Evolutionary conservation across 2,888 invertebrate species (phyloP).

Genomic region (Epinotia ramella): DNA sequence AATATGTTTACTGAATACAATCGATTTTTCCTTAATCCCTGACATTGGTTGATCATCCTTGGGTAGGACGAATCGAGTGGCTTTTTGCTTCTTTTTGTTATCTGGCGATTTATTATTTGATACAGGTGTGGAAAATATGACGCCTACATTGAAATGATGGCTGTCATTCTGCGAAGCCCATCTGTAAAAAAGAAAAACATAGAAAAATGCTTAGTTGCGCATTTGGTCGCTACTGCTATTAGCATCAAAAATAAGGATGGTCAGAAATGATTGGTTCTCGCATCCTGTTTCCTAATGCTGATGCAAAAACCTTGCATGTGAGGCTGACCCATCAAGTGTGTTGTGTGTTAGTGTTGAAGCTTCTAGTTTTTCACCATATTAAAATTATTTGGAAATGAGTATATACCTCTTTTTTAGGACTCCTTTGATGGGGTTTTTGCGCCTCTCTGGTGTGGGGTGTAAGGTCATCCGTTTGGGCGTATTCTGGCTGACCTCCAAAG

Average conservation of each 20-base stretch:
- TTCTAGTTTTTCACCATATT: too few relatives aligned
- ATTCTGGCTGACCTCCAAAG: constrained; percentile 87
- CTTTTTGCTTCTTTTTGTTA: constrained; percentile 78
- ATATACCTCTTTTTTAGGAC: constrained; percentile 86
- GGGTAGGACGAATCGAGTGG: constrained; percentile 87
- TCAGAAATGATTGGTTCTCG: too few relatives aligned
- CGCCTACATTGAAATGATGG: constrained; percentile 86
- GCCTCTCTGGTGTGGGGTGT: constrained; percentile 79
- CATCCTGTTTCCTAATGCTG: too few relatives aligned
- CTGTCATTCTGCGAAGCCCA: constrained; percentile 87
- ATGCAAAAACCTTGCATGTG: too few relatives aligned
- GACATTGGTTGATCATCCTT: constrained; percentile 73
- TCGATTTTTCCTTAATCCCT: constrained; percentile 73
- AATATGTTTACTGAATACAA: constrained; percentile 77
- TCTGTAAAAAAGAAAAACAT: constrained; percentile 58
- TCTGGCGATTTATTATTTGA: constrained; percentile 70
- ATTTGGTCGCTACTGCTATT: too few relatives aligned
- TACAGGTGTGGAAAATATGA: constrained; percentile 93
- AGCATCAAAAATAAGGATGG: too few relatives aligned
- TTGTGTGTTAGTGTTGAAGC: too few relatives aligned
- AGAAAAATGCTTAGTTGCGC: neutral
- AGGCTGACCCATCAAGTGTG: too few relatives aligned
- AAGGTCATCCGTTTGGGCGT: constrained; percentile 87
- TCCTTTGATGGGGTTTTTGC: constrained; percentile 83
- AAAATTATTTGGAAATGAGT: too few relatives aligned